Evolutionary conservation across 2,888 invertebrate genomes (phyloP).

Genomic region (Toxonevra muliebris): DNA sequence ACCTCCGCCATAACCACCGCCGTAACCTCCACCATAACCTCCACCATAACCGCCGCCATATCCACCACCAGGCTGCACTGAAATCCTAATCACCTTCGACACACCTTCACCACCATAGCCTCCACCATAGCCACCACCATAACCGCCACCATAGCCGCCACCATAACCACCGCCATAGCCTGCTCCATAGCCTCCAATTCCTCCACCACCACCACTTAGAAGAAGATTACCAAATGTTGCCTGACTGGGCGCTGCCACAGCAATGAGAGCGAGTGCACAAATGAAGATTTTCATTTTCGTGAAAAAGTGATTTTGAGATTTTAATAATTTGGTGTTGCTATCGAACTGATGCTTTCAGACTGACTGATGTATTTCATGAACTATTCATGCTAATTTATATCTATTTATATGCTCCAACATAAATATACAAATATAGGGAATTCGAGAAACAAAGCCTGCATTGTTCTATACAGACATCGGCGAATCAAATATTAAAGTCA

Average conservation of each 20-base stretch:
- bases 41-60: slow-evolving; percentile 55
- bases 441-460: slow-evolving; percentile 44
- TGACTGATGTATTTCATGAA: slow-evolving; percentile 49
- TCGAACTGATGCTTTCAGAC: slow-evolving; percentile 30
- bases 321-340: not conserved
- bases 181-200: slow-evolving; percentile 21
- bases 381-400: slow-evolving; percentile 46
- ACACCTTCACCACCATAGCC: slow-evolving; percentile 15
- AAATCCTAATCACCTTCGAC: slow-evolving; percentile 34
- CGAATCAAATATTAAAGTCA: slow-evolving; percentile 10
- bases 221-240: slow-evolving; percentile 29
- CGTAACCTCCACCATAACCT: slow-evolving; percentile 51
- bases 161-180: slow-evolving; percentile 11
- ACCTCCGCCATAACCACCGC: slow-evolving; percentile 36
- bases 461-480: slow-evolving; percentile 41
- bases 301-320: too few species aligned
- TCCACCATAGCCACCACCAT: slow-evolving; percentile 21
- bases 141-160: slow-evolving; percentile 17
- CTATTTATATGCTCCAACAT: not conserved
- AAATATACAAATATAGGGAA: not conserved
- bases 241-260: slow-evolving; percentile 1
- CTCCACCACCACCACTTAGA: slow-evolving; percentile 16
- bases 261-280: slow-evolving; percentile 23
- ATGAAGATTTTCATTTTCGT: slow-evolving; percentile 43
- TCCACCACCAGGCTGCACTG: slow-evolving; percentile 42